Evolutionary conservation across 2,888 invertebrate species (phyloP), one percentile per base, ranked within the genome.

Genomic region (Drosophila prostipennis): DNA sequence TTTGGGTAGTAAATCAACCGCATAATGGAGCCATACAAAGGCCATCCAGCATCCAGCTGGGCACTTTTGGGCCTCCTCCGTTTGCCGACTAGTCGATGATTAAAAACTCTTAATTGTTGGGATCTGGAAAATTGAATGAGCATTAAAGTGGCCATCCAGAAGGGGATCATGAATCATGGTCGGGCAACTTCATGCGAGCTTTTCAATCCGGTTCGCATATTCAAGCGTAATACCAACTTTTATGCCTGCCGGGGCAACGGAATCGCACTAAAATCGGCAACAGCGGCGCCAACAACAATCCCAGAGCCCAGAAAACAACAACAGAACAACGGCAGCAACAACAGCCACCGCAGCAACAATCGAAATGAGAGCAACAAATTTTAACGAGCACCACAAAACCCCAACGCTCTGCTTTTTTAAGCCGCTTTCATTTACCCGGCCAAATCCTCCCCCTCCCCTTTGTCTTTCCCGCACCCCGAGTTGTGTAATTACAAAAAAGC

Each of bases 301-400:
- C 32, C 26, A 77, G 29, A 60, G 48, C 16, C 37, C 54, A 56
- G 32, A 42, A 32, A 59, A 51, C 51, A 39, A 6, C 37, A 55
- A 36, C 57, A 56, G 29, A 57, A 40, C 53, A 71, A 6, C 26
- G 26, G 26, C n/a, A n/a, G n/a, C n/a, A n/a, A n/a, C n/a, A 23
- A 23, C 39, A 58, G n/a, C 49, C 45, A 43, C 57, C 53, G 43
- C 65, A 70, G 51, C 70, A 71, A 77, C 80, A 82, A 82, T 86
- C 80, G 86, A 74, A 88, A 88, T 73, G 82, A 83, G 82, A 87
- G 89, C 89, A 87, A 78, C 82, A 83, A 83, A 83, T 83, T 83
- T 83, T 86, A 83, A 83, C 82, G 82, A 88, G 82, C 80, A 54
- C 72, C 87, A 78, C 87, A 87, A 85, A 82, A 83, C 84, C 81